Evolutionary conservation across 2,888 invertebrate species (phyloP), one percentile per base, ranked within the genome.

Genomic region (Epistrophe eligans): DNA sequence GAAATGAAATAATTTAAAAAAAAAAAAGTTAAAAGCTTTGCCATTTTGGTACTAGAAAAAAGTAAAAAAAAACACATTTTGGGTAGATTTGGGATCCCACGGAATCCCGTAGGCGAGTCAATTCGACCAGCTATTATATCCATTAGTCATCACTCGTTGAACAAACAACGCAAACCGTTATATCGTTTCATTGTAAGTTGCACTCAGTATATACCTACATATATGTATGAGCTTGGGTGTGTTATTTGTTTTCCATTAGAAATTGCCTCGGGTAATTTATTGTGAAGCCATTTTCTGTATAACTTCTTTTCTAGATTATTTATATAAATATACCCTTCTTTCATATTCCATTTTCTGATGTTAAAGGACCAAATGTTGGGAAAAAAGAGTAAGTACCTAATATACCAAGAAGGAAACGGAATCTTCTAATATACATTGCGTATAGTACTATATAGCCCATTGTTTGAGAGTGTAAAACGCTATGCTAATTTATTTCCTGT

Each of bases 401-500:
- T 35, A 32, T 28, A 32, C 32, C 32, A 6, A 32, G 19, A 15
- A 48, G 17, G 17, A 32, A 8, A 28, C 28, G 15, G 55, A 28
- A 57, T 8, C n/a, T 1, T 57, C 9, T 15, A 48, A 32, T 52
- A 48, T 58, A 13, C 17, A 45, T 52, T 77, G 57, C 73, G 74
- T 60, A 48, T n/a, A 58, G n/a, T n/a, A n/a, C n/a, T n/a, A n/a
- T n/a, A n/a, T 7, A 57, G 32, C 17, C 45, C 57, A 77, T 67
- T 84, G 45, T 74, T 66, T 79, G 50, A 52, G 60, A 71, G 77
- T 82, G 72, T 45, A 66, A 67, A 74, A 73, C 82, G 73, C 85
- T 70, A 85, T 82, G 85, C 81, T 85, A 85, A 85, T 82, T 85
- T 82, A 77, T 85, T 82, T 85, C 73, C 77, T 58, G 73, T 38